Evolutionary conservation across 2,888 invertebrate species (phyloP), one percentile per base, ranked within the genome.

Genomic region (Eurois occulta): DNA sequence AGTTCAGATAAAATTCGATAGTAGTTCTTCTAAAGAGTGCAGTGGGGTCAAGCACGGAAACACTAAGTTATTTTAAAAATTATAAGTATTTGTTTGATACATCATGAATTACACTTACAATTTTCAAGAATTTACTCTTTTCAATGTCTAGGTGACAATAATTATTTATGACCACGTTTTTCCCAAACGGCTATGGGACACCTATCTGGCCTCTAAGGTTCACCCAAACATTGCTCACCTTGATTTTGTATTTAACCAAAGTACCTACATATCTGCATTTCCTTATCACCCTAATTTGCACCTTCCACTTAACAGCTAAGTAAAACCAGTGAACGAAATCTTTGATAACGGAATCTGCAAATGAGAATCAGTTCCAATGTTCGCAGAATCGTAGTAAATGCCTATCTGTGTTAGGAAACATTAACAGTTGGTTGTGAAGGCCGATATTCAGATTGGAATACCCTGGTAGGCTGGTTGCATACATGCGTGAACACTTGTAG

Each of bases 201-300:
- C 18, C 8, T 32, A 60, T 8, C 18, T 16, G 32, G 18, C 18
- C 5, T 5, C 5, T 0, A 13, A 55, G n/a, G 7, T 32, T 32
- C 28, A 32, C 28, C 7, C 2, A 35, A 62, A 62, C 35, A 21
- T 35, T 35, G 11, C 74, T 24, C 7, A 81, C 6, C 32, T 74
- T 32, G 18, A 66, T 65, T 78, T 58, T 28, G 64, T 55, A 77
- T 52, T 62, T 24, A 55, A 21, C 24, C 18, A 55, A 60, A 60
- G 41, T 24, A 21, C 46, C 55, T 43, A 46, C 43, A 41, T 52
- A 70, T 13, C 72, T 83, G 78, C 78, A 78, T 74, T 79, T 86
- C 80, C 84, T 84, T 86, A 85, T 84, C 84, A 58, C 7, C 24
- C 32, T 48, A 72, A 86, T 85, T 86, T 79, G 32, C 80, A 76